Base-by-base conservation (phyloP, 1,140 invertebrate species). In the Mycetomoellerius zeteki region DNA sequence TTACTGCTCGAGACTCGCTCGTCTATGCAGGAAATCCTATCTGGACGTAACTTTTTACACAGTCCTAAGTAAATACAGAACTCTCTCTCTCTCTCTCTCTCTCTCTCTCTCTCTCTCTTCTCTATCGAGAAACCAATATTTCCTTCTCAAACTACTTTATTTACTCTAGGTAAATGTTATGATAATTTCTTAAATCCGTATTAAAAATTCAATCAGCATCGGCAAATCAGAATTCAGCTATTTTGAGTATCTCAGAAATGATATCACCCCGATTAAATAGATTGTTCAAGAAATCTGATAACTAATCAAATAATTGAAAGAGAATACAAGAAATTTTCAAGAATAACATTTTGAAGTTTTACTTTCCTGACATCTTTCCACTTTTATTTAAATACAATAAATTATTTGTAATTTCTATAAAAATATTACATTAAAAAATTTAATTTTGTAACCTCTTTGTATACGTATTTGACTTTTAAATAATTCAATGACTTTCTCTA, bases 81-180 rank as follows among this genome's bases (percentile, higher is more conserved):
- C 27, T 77, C n/a, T n/a, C n/a, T n/a, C n/a, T n/a, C n/a, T n/a
- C n/a, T n/a, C n/a, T n/a, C n/a, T n/a, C n/a, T n/a, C n/a, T n/a
- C n/a, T n/a, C n/a, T n/a, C n/a, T n/a, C n/a, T n/a, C n/a, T n/a
- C n/a, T n/a, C n/a, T n/a, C n/a, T n/a, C n/a, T n/a, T n/a, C n/a
- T 77, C 58, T 69, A 80, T 69, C 77, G 47, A 80, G 77, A 52
- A 80, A n/a, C 60, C 77, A 69, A 80, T 52, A 67, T 80, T 80
- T 80, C 47, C 19, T n/a, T 67, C 64, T 80, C 60, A 67, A 67
- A 80, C 30, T 33, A 80, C 14, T 27, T 67, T 30, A 54, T 80
- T 80, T 80, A 33, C 77, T 54, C n/a, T n/a, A 67, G 16, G 24
- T 52, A 67, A 80, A 80, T 80, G 14, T 78, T 78, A 67, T 67